phyloP scores from a whole-genome alignment of 2,888 invertebrate species.

The Ryuthela nishihirai region DNA sequence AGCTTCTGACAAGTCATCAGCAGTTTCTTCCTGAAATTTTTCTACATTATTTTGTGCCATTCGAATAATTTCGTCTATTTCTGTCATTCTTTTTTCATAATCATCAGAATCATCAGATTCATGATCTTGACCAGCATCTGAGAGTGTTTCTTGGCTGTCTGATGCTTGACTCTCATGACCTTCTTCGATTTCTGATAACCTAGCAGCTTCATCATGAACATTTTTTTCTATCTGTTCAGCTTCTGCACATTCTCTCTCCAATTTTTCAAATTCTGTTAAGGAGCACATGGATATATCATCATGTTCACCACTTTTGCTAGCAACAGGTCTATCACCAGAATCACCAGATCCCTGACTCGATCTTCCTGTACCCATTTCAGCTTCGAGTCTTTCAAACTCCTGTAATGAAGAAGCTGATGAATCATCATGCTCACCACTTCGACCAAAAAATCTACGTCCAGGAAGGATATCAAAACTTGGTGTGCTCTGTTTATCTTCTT shows the following conservation, averaged over 20 bases:
- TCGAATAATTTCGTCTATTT: conserved; percentile 65
- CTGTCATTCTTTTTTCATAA: conserved; percentile 63
- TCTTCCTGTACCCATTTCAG: conserved; percentile 38
- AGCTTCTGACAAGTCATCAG: conserved; percentile 3
- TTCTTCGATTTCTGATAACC: conserved; percentile 58
- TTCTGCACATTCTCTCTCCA: conserved; percentile 81
- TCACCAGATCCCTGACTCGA: conserved; percentile 29
- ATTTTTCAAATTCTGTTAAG: conserved; percentile 87
- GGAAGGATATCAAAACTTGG: conserved; percentile 85
- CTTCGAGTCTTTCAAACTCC: conserved; percentile 43
- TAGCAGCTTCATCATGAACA: conserved; percentile 50
- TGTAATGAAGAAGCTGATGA: conserved; percentile 40
- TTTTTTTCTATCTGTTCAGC: conserved; percentile 72
- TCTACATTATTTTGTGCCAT: conserved; percentile 66
- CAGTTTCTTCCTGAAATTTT: conserved; percentile 52
- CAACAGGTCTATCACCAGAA: conserved; percentile 25
- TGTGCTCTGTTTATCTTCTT: conserved; percentile 60
- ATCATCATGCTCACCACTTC: conserved; percentile 73
- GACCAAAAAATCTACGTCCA: conserved; percentile 74
- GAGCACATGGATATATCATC: conserved; percentile 91
- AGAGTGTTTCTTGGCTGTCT: conserved; percentile 60
- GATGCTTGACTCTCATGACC: conserved; percentile 54
- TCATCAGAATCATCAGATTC: conserved; percentile 56
- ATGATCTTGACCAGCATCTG: conserved; percentile 46
- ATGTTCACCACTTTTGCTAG: conserved; percentile 65